Evolutionary conservation across 2,888 invertebrate species (phyloP).

Genomic region (Drosophila cognata): DNA sequence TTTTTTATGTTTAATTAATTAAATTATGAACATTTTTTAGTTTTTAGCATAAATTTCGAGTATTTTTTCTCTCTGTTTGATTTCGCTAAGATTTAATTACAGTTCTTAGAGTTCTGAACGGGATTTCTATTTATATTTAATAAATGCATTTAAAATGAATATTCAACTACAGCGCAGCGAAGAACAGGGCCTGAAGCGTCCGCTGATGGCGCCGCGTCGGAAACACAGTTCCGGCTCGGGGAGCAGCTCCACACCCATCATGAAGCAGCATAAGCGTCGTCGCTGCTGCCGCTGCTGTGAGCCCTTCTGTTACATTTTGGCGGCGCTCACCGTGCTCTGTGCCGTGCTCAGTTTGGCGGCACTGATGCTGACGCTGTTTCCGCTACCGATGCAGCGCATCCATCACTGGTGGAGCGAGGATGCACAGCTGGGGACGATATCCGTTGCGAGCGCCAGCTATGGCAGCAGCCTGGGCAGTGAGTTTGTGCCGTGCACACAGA

Average conservation of each 20-base stretch:
- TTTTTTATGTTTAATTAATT: background rate
- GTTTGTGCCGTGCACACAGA: slow-evolving; percentile 84
- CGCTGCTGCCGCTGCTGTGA: slow-evolving; percentile 87
- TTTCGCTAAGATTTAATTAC: background rate
- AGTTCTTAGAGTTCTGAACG: background rate
- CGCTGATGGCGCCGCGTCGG: slow-evolving; percentile 90
- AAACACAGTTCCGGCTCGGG: slow-evolving; percentile 83
- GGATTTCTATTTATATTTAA: background rate
- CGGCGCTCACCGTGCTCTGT: slow-evolving; percentile 87
- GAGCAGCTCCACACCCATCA: slow-evolving; percentile 85
- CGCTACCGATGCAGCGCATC: slow-evolving; percentile 87
- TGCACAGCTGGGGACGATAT: slow-evolving; percentile 34
- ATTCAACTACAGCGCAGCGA: slow-evolving; percentile 86
- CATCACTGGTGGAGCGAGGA: slow-evolving; percentile 86
- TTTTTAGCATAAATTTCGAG: background rate
- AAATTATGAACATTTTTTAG: background rate
- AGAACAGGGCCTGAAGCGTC: slow-evolving; percentile 89
- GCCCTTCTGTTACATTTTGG: slow-evolving; percentile 88
- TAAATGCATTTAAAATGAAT: no score
- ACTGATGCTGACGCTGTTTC: slow-evolving; percentile 88
- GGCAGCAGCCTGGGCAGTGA: slow-evolving; percentile 80
- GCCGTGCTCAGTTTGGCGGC: slow-evolving; percentile 88
- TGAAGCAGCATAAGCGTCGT: slow-evolving; percentile 84
- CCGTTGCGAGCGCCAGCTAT: slow-evolving; percentile 42
- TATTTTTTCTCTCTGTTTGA: background rate